A percentile compares a stretch with the other conserved stretches of the same genome.
Evolutionary conservation across 2,888 invertebrate species (phyloP).

Genomic region (Melinaea menophilus): DNA sequence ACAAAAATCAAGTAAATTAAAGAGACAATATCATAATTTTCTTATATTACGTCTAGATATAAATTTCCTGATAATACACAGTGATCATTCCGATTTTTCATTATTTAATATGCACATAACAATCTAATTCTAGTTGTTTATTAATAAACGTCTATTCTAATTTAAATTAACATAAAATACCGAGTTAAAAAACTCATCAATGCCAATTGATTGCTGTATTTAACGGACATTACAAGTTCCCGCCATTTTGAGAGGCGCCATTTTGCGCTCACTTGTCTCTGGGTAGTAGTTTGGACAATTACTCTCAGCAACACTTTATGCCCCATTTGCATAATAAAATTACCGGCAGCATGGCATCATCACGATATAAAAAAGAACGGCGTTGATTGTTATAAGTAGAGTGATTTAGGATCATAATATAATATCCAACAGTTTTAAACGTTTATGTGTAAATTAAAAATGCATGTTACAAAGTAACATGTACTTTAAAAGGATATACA

Average conservation of each 20-base stretch:
- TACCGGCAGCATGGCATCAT: slow-evolving; percentile 53
- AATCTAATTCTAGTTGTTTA: neutral
- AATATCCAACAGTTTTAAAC: slow-evolving; percentile 47
- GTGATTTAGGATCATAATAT: slow-evolving; percentile 55
- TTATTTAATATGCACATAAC: neutral
- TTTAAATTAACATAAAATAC: slow-evolving; percentile 28
- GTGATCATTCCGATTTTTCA: too few species aligned
- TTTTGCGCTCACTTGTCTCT: slow-evolving; percentile 47
- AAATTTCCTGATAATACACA: too few species aligned
- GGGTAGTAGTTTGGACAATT: slow-evolving; percentile 62
- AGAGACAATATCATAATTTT: too few species aligned
- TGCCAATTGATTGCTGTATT: slow-evolving; percentile 41
- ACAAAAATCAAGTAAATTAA: too few species aligned
- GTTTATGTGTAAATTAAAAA: slow-evolving; percentile 28
- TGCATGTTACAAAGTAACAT: neutral
- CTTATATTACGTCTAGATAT: too few species aligned
- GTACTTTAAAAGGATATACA: too few species aligned
- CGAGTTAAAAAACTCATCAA: slow-evolving; percentile 29
- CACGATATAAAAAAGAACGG: slow-evolving; percentile 50
- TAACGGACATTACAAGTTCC: slow-evolving; percentile 39
- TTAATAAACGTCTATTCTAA: slow-evolving; percentile 20
- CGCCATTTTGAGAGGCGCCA: slow-evolving; percentile 49
- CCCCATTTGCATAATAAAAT: slow-evolving; percentile 76
- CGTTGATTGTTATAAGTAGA: slow-evolving; percentile 54
- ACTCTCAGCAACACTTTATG: slow-evolving; percentile 72